These are phyloP conservation scores for Epinephelus moara DNA, from an alignment of 2,113 vertebrate species.

Conservation along the genomic window DNA sequence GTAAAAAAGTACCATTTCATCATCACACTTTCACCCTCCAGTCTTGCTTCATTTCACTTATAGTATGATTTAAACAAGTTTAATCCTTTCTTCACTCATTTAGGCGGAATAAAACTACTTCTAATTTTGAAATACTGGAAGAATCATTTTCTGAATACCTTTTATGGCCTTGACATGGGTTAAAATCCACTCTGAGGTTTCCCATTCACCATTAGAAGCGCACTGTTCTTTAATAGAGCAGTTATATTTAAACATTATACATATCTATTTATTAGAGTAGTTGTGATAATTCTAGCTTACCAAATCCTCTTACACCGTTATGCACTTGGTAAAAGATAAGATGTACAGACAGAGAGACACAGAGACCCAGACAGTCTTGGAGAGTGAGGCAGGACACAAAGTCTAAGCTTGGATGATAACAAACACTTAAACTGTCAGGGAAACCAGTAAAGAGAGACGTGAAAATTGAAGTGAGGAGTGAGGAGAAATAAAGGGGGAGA, in stretches of 20 bases:
- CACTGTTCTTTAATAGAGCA: not conserved
- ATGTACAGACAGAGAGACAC: not conserved
- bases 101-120: not conserved
- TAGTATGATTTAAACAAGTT: not conserved
- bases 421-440: conserved; percentile 44
- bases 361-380: not conserved
- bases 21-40: not conserved
- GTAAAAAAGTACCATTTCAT: not conserved
- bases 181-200: not conserved
- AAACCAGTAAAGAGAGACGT: not conserved
- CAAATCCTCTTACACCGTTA: not conserved
- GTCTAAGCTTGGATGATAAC: conserved; percentile 31
- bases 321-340: not conserved
- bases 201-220: not conserved
- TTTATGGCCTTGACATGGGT: not conserved
- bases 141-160: not conserved
- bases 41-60: not conserved
- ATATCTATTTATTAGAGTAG: not conserved
- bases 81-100: not conserved
- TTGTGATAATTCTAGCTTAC: not conserved
- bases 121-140: not conserved
- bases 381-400: not conserved
- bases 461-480: conserved; percentile 12
- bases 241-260: not conserved
- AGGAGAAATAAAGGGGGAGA: not conserved